Percentiles rank a stretch among this genome's conserved stretches.
Evolutionary conservation across 2,113 vertebrate genomes (phyloP).

Genomic region (Microcebus murinus): DNA sequence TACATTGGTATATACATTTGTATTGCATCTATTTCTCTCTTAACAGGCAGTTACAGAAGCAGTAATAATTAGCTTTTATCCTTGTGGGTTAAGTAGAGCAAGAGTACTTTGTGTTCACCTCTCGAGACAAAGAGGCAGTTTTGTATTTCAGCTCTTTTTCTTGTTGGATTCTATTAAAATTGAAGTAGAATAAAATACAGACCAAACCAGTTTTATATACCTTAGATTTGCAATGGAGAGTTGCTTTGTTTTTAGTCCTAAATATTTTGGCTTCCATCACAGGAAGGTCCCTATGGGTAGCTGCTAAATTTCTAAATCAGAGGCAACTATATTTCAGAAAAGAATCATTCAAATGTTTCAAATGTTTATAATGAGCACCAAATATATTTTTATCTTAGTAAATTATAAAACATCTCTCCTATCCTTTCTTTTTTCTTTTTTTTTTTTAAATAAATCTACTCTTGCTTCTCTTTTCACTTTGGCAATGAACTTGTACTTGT

Average conservation of each 20-base stretch:
- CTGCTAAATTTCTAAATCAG: constrained; percentile 55
- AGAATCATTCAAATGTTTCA: neutral
- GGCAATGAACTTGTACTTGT: neutral
- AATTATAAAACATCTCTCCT: neutral
- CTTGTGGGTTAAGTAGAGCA: neutral
- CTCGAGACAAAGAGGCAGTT: constrained; percentile 41
- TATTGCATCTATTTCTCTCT: neutral
- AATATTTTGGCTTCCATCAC: constrained; percentile 16
- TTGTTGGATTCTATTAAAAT: constrained; percentile 43
- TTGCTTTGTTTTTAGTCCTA: constrained; percentile 18
- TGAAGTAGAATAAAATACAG: constrained; percentile 25
- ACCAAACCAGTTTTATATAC: neutral
- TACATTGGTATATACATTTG: neutral
- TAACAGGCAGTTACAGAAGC: neutral
- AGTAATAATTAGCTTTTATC: constrained; percentile 41
- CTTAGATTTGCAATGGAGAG: constrained; percentile 42
- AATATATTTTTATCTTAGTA: constrained; percentile 39
- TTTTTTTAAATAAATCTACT: neutral
- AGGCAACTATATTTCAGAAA: constrained; percentile 21
- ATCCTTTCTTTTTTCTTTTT: neutral
- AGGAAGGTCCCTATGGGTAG: neutral
- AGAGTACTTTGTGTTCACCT: neutral
- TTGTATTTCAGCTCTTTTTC: constrained; percentile 54
- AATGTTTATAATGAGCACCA: neutral
- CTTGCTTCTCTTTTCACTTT: neutral